Evolutionary conservation across 1,140 invertebrate species (phyloP).

Genomic region (Heterodera schachtii): DNA sequence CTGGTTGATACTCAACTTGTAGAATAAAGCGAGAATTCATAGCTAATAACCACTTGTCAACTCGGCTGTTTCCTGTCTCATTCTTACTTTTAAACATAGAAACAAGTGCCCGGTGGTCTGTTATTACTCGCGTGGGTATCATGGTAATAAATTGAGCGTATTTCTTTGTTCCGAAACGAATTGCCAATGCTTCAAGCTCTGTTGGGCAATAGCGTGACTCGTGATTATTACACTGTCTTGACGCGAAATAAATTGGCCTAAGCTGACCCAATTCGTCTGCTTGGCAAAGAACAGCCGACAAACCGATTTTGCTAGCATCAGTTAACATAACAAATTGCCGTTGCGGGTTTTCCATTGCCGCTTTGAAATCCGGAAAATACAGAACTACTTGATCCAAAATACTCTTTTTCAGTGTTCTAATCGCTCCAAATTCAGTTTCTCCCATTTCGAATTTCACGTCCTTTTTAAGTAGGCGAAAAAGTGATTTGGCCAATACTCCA

Average conservation of each 20-base stretch:
- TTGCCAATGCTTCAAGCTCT: slow-evolving; percentile 9
- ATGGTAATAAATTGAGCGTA: slow-evolving; percentile 8
- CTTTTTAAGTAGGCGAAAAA: too few relatives aligned
- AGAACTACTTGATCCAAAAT: background rate
- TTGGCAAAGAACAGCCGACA: slow-evolving; percentile 17
- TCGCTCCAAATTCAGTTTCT: too few relatives aligned
- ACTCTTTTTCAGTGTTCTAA: too few relatives aligned
- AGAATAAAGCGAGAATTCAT: slow-evolving; percentile 6
- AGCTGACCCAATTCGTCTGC: background rate
- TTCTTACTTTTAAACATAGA: slow-evolving; percentile 11
- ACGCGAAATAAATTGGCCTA: slow-evolving; percentile 22
- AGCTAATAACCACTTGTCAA: background rate
- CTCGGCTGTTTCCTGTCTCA: slow-evolving; percentile 18
- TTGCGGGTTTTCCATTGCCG: background rate
- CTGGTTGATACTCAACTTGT: slow-evolving; percentile 7
- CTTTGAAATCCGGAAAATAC: slow-evolving; percentile 17
- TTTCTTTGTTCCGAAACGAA: slow-evolving; percentile 16
- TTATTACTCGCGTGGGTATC: slow-evolving; percentile 6
- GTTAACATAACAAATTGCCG: slow-evolving; percentile 2
- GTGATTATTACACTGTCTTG: slow-evolving; percentile 5
- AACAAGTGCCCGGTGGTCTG: slow-evolving; percentile 15
- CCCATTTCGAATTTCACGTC: too few relatives aligned
- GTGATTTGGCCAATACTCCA: too few relatives aligned
- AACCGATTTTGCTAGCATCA: slow-evolving; percentile 19
- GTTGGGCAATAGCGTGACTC: slow-evolving; percentile 18